These are phyloP conservation scores for Temnothorax nylanderi DNA, from an alignment of 1,140 invertebrate species.

Conservation along the genomic window DNA sequence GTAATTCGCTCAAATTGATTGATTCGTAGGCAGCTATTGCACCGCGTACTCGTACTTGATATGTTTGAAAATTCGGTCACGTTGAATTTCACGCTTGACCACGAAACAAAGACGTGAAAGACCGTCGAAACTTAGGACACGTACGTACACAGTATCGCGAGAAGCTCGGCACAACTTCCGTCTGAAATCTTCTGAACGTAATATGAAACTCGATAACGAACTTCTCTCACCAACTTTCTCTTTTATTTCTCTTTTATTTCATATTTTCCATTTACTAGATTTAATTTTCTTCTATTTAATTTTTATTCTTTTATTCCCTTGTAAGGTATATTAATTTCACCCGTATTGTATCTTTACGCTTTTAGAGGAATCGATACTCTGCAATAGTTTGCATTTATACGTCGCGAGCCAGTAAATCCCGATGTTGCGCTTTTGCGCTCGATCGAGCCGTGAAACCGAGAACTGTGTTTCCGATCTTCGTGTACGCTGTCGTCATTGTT, in stretches of 20 bases:
- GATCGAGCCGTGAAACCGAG: background rate
- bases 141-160: constrained; percentile 10
- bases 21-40: constrained; percentile 50
- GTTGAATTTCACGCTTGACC: constrained; percentile 56
- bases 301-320: background rate
- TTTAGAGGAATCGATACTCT: background rate
- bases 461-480: constrained; percentile 34
- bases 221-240: background rate
- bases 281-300: background rate
- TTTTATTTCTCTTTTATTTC: background rate
- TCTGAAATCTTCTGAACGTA: background rate
- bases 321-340: background rate
- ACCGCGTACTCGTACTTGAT: constrained; percentile 75
- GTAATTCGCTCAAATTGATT: background rate
- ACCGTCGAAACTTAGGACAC: constrained; percentile 38
- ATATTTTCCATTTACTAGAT: background rate
- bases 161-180: constrained; percentile 6
- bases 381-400: background rate
- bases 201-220: constrained; percentile 24
- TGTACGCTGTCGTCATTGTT: constrained; percentile 32
- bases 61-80: constrained; percentile 82
- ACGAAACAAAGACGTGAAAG: constrained; percentile 24
- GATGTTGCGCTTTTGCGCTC: background rate
- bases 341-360: background rate
- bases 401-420: background rate